These are phyloP conservation scores for Otolemur crassicaudatus DNA, from an alignment of 2,797 vertebrate species.

Conservation along the genomic window DNA sequence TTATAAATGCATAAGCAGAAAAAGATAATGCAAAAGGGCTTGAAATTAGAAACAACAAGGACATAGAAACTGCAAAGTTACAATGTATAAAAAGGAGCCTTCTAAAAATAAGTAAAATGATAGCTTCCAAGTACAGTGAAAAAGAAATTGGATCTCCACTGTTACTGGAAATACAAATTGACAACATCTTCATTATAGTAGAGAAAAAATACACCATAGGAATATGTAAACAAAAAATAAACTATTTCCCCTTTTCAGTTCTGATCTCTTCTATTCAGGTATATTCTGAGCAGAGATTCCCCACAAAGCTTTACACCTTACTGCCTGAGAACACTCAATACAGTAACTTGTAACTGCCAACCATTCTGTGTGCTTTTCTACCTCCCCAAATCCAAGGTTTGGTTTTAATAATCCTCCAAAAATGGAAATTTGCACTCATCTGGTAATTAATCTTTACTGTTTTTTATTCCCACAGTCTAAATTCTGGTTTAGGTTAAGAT, in stretches of 20 bases:
- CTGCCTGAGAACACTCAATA: neutral
- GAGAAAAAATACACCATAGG: neutral
- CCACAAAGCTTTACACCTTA: neutral
- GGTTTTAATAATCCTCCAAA: neutral
- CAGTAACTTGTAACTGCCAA: neutral
- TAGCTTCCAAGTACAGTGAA: slow-evolving; percentile 58
- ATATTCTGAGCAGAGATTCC: neutral
- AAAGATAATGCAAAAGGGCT: slow-evolving; percentile 38
- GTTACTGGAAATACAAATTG: neutral
- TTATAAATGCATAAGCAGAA: slow-evolving; percentile 55
- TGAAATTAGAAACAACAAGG: slow-evolving; percentile 59
- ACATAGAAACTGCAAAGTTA: slow-evolving; percentile 41
- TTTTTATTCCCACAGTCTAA: slow-evolving; percentile 36
- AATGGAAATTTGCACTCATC: neutral
- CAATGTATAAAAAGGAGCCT: slow-evolving; percentile 12
- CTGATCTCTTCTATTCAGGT: neutral
- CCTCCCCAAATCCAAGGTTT: neutral
- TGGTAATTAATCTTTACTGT: neutral
- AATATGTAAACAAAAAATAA: slow-evolving; percentile 56
- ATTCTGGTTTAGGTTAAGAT: neutral
- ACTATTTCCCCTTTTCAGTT: neutral
- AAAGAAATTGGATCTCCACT: slow-evolving; percentile 58
- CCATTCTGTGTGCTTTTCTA: neutral
- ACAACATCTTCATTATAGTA: neutral
- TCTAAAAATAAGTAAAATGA: slow-evolving; percentile 62